Conservation (phyloP, 1,140 invertebrate species). For the Macrobrachium nipponense region DNA sequence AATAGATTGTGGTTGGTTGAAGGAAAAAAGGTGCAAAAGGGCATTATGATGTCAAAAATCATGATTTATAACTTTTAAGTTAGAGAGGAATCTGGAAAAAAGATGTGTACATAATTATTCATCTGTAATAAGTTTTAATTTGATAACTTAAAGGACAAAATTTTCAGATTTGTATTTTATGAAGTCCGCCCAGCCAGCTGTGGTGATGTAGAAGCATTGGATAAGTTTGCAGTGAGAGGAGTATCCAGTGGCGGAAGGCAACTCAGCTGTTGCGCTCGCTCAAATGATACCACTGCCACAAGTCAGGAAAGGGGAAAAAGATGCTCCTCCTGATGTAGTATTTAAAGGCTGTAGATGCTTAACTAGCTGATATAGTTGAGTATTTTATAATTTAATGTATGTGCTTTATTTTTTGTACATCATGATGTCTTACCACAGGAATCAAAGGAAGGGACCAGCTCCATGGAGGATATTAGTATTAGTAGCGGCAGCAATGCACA, state of each 20-base stretch:
- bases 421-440: background rate
- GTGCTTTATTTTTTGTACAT: background rate
- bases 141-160: background rate
- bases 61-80: background rate
- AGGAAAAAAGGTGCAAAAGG: too few species aligned
- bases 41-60: too few species aligned
- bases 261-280: conserved; percentile 50
- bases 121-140: background rate
- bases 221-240: conserved; percentile 77
- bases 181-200: conserved; percentile 86
- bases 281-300: conserved; percentile 57
- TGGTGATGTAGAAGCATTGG: conserved; percentile 75
- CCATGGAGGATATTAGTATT: conserved; percentile 41
- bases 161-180: conserved; percentile 83
- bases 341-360: background rate
- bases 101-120: background rate
- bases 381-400: background rate
- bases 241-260: conserved; percentile 74
- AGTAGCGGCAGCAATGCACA: conserved; percentile 20
- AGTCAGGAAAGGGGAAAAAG: conserved; percentile 58
- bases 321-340: conserved; percentile 25
- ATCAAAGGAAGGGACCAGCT: conserved; percentile 33
- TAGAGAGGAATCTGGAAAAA: background rate
- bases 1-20: too few species aligned
- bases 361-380: background rate